Conservation (phyloP, 2,797 vertebrate species). For the Hypotaenidia okinawae region DNA sequence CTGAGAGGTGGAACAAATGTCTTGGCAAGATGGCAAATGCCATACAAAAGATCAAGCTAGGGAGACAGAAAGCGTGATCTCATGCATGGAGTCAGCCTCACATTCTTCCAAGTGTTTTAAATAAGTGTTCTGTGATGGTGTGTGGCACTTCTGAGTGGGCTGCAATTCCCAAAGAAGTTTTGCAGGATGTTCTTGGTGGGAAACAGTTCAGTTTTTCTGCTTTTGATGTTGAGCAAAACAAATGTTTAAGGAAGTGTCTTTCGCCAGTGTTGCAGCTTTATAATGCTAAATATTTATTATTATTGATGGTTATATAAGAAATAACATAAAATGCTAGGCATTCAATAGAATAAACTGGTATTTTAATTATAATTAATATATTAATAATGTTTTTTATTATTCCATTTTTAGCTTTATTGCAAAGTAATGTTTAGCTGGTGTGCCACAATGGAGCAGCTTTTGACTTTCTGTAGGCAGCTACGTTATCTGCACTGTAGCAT, state of each 20-base stretch:
- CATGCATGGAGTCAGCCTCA: neutral
- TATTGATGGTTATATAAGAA: neutral
- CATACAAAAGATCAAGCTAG: neutral
- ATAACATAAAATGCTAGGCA: neutral
- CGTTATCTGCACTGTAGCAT: neutral
- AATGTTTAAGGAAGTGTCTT: constrained; percentile 19
- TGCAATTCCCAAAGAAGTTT: neutral
- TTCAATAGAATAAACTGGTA: neutral
- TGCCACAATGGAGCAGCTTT: neutral
- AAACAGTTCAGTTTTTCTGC: constrained; percentile 30
- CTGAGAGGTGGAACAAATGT: neutral
- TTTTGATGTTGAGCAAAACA: constrained; percentile 45
- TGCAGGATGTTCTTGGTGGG: constrained; percentile 43
- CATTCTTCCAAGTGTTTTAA: constrained; percentile 47
- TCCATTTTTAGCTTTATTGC: neutral
- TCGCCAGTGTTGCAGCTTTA: neutral
- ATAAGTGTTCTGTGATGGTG: constrained; percentile 7
- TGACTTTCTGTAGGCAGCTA: neutral
- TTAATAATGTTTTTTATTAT: neutral
- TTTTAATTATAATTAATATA: neutral
- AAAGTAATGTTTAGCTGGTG: neutral
- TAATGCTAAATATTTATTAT: constrained; percentile 39
- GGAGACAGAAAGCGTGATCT: neutral
- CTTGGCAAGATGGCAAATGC: neutral
- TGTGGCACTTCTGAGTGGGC: constrained; percentile 2